A percentile compares a stretch with the other conserved stretches of the same genome.
Conservation (phyloP, 2,888 invertebrate genomes). For the Zonitis immaculata region DNA sequence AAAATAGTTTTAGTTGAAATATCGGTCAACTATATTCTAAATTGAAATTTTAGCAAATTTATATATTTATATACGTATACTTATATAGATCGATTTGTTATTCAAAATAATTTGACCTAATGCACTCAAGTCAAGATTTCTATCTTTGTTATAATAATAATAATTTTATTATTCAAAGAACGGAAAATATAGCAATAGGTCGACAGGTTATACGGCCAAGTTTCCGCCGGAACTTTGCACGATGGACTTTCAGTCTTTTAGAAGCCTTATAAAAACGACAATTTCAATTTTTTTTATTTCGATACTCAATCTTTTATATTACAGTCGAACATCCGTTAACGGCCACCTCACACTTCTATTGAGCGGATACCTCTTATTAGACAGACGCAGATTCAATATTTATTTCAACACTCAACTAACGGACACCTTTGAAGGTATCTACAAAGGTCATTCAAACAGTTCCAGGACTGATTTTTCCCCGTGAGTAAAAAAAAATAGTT, state of each 20-base stretch:
- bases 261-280: neutral
- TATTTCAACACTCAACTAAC: too few relatives aligned
- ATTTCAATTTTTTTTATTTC: neutral
- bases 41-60: neutral
- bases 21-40: neutral
- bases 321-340: too few relatives aligned
- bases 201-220: constrained; percentile 9
- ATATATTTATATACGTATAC: too few relatives aligned
- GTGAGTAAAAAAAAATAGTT: too few relatives aligned
- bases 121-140: neutral
- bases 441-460: too few relatives aligned
- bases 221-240: constrained; percentile 22
- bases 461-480: too few relatives aligned
- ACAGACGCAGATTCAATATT: too few relatives aligned
- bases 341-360: too few relatives aligned
- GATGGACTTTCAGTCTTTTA: neutral
- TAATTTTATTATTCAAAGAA: neutral
- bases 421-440: too few relatives aligned
- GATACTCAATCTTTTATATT: too few relatives aligned
- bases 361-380: too few relatives aligned
- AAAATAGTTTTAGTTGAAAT: neutral
- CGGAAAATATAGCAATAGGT: constrained; percentile 4
- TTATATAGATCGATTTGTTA: neutral
- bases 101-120: neutral
- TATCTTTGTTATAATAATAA: neutral